Evolutionary conservation across 2,888 invertebrate species (phyloP).

Genomic region (Himalopsyche kuldschensis): DNA sequence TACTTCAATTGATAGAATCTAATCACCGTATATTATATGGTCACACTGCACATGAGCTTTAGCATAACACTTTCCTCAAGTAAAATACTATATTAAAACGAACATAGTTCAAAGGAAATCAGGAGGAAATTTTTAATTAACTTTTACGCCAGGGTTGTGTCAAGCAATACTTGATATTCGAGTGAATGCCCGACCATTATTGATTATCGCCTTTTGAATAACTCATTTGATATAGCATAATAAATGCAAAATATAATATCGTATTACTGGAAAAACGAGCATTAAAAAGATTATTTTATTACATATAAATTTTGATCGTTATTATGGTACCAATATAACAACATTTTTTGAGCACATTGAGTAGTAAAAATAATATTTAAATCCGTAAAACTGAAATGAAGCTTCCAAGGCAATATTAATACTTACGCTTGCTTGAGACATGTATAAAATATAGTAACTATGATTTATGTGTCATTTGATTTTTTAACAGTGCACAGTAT

Average conservation of each 20-base stretch:
- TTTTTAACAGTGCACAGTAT: too few relatives aligned
- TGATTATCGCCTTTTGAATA: background rate
- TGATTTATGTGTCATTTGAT: too few relatives aligned
- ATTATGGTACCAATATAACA: background rate
- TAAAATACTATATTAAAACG: too few relatives aligned
- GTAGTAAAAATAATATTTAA: background rate
- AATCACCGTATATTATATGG: too few relatives aligned
- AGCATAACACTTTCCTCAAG: too few relatives aligned
- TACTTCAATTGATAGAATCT: too few relatives aligned
- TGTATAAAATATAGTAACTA: too few relatives aligned
- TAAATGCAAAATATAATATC: background rate
- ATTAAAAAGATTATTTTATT: background rate
- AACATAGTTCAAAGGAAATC: too few relatives aligned
- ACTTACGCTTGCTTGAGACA: too few relatives aligned
- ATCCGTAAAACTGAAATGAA: background rate
- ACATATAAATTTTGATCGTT: background rate
- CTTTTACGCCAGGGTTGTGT: background rate
- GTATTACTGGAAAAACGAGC: background rate
- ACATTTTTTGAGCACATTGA: background rate
- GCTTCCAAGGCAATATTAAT: too few relatives aligned
- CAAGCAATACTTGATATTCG: background rate
- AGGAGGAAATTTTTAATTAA: background rate
- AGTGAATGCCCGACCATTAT: background rate
- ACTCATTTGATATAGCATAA: background rate
- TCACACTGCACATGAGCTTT: too few relatives aligned